phyloP scores from a whole-genome alignment of 1,140 invertebrate species.

The Caenorhabditis briggsae region DNA sequence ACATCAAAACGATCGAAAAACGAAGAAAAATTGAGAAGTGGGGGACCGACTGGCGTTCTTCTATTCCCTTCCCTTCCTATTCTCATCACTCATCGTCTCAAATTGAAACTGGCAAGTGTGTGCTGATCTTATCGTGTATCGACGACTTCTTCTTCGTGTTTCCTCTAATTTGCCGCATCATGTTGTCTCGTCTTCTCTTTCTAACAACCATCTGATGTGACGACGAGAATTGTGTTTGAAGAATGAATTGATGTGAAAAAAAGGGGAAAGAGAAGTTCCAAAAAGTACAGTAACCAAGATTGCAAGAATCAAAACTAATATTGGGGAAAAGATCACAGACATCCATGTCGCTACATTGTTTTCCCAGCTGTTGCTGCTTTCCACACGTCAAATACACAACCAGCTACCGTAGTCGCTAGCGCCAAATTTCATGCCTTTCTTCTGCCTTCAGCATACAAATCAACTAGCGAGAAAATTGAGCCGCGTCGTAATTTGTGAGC shows the following conservation, averaged over 20 bases:
- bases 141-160: neutral
- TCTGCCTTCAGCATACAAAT: constrained; percentile 17
- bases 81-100: constrained; percentile 54
- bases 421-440: constrained; percentile 23
- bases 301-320: neutral
- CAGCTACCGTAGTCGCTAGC: constrained; percentile 32
- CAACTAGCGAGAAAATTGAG: no score
- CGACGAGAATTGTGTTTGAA: neutral
- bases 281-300: neutral
- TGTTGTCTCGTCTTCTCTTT: constrained; percentile 14
- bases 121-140: constrained; percentile 40
- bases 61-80: constrained; percentile 19
- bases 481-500: constrained; percentile 33
- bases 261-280: neutral
- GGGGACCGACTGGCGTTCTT: neutral
- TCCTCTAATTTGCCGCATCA: constrained; percentile 48
- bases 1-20: neutral
- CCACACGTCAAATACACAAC: neutral
- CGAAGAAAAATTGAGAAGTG: neutral
- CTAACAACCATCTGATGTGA: neutral
- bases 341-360: constrained; percentile 2
- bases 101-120: constrained; percentile 55
- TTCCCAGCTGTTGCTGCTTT: constrained; percentile 27
- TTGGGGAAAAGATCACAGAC: neutral
- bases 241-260: neutral